Conservation (phyloP, 2,113 vertebrate genomes). For the Crotalus tigris region DNA sequence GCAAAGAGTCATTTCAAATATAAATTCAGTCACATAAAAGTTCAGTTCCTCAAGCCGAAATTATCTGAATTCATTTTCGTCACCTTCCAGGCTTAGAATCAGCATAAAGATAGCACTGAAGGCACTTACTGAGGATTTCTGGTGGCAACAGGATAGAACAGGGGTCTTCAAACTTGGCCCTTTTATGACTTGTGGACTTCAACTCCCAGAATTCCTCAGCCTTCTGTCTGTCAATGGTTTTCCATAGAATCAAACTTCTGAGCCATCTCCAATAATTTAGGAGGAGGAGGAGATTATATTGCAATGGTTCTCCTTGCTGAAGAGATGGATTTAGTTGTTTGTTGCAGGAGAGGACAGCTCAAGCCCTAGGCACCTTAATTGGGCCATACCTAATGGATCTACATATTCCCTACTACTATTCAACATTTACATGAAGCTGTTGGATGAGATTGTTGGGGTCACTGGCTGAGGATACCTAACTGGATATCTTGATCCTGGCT, state of each 20-base stretch:
- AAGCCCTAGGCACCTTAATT: neutral
- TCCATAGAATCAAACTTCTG: neutral
- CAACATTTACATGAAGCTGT: neutral
- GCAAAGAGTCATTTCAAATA: constrained; percentile 68
- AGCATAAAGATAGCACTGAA: neutral
- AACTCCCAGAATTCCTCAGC: too few species aligned
- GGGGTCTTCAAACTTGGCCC: too few species aligned
- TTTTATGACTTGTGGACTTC: too few species aligned
- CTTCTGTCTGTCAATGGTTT: neutral
- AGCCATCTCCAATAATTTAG: neutral
- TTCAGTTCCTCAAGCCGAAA: neutral
- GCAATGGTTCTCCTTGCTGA: neutral
- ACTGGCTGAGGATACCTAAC: neutral
- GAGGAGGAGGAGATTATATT: neutral
- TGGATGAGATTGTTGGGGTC: neutral
- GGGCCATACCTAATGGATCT: neutral
- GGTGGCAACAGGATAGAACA: neutral
- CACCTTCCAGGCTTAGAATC: neutral
- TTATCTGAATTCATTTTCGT: neutral
- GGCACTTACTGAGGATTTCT: neutral
- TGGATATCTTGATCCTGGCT: neutral
- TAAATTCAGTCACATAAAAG: constrained; percentile 44
- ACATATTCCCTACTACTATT: neutral
- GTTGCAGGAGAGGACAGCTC: neutral
- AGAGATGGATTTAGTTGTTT: neutral